Percentiles rank a stretch among this genome's conserved stretches.
Conservation (phyloP, 2,888 invertebrate genomes). For the Cephus nigrinus region DNA sequence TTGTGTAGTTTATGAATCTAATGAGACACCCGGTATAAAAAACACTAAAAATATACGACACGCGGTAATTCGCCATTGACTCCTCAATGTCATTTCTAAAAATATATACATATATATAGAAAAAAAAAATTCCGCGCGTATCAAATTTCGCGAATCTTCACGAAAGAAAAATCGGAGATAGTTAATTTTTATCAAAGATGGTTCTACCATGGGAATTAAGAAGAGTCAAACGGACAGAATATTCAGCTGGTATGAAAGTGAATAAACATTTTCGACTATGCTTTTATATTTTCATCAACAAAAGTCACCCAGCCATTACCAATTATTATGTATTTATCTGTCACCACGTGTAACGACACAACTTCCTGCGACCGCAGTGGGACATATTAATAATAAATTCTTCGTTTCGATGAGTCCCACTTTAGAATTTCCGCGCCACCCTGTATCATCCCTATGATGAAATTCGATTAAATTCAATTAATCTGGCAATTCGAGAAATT, state of each 20-base stretch:
- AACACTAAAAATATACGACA: no score
- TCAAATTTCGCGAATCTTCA: not conserved
- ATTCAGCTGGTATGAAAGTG: not conserved
- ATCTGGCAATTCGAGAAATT: not conserved
- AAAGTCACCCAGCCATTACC: no score
- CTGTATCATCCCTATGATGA: not conserved
- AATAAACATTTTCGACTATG: no score
- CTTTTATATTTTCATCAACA: not conserved
- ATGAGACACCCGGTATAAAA: not conserved
- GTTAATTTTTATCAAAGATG: not conserved
- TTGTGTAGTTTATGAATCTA: not conserved
- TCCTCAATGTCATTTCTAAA: not conserved
- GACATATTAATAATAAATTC: no score
- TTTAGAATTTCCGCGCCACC: no score
- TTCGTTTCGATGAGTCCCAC: no score
- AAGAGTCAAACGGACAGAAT: no score
- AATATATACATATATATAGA: not conserved
- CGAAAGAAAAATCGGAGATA: not conserved
- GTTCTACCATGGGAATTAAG: no score
- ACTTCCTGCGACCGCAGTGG: no score
- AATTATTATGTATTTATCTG: no score
- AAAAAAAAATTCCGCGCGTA: no score
- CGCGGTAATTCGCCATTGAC: not conserved
- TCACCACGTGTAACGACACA: no score
- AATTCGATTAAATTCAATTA: not conserved